Evolutionary conservation across 2,797 vertebrate genomes (phyloP).

Genomic region (Falco biarmicus): DNA sequence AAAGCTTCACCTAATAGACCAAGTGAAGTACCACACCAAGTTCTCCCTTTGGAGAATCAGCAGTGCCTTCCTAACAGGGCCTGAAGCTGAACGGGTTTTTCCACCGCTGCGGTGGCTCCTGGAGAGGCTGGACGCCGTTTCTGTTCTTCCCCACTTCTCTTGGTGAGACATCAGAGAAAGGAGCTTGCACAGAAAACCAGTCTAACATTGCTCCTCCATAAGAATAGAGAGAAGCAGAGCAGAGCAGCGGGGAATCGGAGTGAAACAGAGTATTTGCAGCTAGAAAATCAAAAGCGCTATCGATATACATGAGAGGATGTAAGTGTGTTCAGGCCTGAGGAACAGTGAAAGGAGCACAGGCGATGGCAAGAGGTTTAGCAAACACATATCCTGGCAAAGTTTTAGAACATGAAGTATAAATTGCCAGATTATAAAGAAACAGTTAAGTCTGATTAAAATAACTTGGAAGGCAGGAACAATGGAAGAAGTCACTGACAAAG

Average conservation of each 20-base stretch:
- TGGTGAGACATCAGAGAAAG: not conserved
- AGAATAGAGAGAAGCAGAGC: not conserved
- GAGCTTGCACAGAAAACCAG: not conserved
- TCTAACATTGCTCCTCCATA: not conserved
- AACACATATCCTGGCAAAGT: not conserved
- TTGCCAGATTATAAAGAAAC: not conserved
- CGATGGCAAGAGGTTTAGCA: not conserved
- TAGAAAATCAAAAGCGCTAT: not conserved
- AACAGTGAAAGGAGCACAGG: not conserved
- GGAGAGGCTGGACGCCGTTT: not conserved
- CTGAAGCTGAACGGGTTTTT: not conserved
- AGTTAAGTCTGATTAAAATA: not conserved
- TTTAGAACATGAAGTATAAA: not conserved
- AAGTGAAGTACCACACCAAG: not conserved
- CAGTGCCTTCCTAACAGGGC: not conserved
- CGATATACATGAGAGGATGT: accelerated
- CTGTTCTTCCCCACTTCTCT: not conserved
- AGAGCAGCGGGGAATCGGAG: not conserved
- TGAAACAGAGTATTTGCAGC: not conserved
- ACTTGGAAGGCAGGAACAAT: not conserved
- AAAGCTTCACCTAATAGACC: not conserved
- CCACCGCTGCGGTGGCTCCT: not conserved
- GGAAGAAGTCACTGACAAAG: not conserved
- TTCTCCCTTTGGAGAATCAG: not conserved
- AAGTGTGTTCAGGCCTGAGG: not conserved